A percentile compares a stretch with the other conserved stretches of the same genome.
Evolutionary conservation across 2,888 invertebrate genomes (phyloP).

Genomic region (Chironomus tentans): DNA sequence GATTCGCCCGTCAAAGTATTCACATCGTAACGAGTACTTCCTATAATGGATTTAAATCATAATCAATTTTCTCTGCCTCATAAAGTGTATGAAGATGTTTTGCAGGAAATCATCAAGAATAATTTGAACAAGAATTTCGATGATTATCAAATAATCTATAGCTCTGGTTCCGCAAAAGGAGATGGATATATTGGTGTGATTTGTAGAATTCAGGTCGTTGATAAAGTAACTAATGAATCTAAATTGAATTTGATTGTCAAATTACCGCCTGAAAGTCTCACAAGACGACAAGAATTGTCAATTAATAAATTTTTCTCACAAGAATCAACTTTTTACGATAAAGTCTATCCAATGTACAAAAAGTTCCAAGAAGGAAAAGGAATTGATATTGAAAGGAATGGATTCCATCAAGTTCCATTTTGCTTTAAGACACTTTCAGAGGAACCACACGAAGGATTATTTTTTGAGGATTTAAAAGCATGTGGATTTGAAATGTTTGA

Average conservation of each 20-base stretch:
- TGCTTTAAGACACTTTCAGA: conserved; percentile 33
- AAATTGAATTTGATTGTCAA: conserved; percentile 32
- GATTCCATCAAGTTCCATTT: conserved; percentile 34
- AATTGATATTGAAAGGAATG: conserved; percentile 29
- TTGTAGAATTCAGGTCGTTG: conserved; percentile 28
- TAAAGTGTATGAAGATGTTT: conserved; percentile 30
- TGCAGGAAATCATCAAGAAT: conserved; percentile 32
- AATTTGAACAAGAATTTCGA: conserved; percentile 28
- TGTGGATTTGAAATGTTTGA: conserved; percentile 42
- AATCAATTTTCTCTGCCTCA: background rate
- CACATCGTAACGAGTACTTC: no score
- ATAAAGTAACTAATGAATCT: background rate
- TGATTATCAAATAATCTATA: conserved; percentile 30
- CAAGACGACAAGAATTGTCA: conserved; percentile 36
- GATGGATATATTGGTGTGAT: conserved; percentile 38
- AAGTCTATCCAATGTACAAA: conserved; percentile 34
- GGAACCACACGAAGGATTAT: conserved; percentile 42
- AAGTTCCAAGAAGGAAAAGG: conserved; percentile 34
- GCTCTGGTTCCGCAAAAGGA: conserved; percentile 35
- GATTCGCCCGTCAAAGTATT: no score
- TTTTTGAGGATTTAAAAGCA: conserved; percentile 43
- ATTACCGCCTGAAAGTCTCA: conserved; percentile 35
- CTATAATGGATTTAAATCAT: no score
- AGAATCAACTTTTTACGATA: conserved; percentile 35
- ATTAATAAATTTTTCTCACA: conserved; percentile 35